phyloP scores from a whole-genome alignment of 2,113 vertebrate species.

The Camelus bactrianus region DNA sequence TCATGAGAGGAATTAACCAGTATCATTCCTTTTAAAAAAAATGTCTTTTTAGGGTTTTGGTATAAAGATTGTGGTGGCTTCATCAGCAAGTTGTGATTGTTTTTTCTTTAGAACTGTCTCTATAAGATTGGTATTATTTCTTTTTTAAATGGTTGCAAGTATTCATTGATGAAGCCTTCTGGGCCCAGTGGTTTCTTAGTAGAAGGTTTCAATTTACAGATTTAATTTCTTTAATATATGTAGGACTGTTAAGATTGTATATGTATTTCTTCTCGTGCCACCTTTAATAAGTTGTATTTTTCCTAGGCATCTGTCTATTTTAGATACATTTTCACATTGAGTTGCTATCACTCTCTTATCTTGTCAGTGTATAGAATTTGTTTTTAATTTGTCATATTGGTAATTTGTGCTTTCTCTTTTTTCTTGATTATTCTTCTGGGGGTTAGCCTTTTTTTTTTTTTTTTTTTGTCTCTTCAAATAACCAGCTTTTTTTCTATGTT shows the following conservation, averaged over 20 bases:
- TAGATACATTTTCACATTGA: constrained; percentile 9
- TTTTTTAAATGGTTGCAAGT: constrained; percentile 11
- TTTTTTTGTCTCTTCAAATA: constrained; percentile 7
- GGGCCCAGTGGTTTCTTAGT: not conserved
- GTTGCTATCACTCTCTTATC: not conserved
- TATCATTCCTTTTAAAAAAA: constrained; percentile 9
- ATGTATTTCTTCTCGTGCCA: not conserved
- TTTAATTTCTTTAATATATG: not conserved
- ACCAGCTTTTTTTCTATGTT: not conserved
- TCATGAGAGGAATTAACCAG: not conserved
- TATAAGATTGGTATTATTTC: not conserved
- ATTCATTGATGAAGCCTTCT: not conserved
- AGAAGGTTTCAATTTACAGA: constrained; percentile 14
- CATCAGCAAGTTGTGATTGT: not conserved
- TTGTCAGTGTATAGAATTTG: not conserved
- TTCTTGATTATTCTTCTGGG: constrained; percentile 20
- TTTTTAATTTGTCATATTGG: not conserved
- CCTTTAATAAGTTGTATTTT: not conserved
- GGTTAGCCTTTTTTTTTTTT: constrained; percentile 12
- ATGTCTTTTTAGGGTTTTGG: not conserved
- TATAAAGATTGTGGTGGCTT: not conserved
- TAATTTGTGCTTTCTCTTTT: not conserved
- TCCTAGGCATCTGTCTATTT: not conserved
- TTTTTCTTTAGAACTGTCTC: constrained; percentile 47
- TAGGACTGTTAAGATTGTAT: not conserved